Base-by-base conservation (phyloP, 1,140 invertebrate species). In the Pemphigus obesinymphae region DNA sequence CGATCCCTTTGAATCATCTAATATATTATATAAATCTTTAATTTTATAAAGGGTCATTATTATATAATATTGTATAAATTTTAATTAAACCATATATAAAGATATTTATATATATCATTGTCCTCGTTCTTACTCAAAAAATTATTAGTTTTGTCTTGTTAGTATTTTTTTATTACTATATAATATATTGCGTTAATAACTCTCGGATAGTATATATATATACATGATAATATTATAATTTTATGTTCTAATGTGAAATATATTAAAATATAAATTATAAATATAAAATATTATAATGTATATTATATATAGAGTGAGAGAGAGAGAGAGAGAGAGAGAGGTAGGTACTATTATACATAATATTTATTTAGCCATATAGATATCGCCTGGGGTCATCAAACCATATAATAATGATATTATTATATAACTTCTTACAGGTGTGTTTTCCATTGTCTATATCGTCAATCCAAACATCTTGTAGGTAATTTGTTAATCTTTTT, bases 111-210 rank as follows among this genome's bases (percentile, higher is more conserved):
- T 45, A 45, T 48, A 78, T 20, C 13, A 78, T 61, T 58, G 34
- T 78, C 23, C 37, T 58, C 34, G 34, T 58, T 55, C 53, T 37
- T 78, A 43, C n/a, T 78, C 43, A 11, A 43, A 61, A 61, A 75
- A 76, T 76, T 23, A 11, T 76, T 76, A 76, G 72, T 76, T 37
- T 76, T 76, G 50, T 76, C 72, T 76, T 55, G 23, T 78, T 78
- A 78, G 75, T 78, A 58, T 61, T 78, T 76, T 72, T 78, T 61
- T 78, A 78, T 78, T 78, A 78, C 53, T 78, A 45, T 11, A 11
- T 45, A 45, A 11, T 13, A 11, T 45, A 45, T 40, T 40, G 75
- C 55, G 53, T 55, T 61, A n/a, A 7, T 45, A 78, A 78, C 37
- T 78, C 34, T 58, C 31, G 15, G 23, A 37, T 61, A 78, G 53